A percentile compares a stretch with the other conserved stretches of the same genome.
Evolutionary conservation across 2,797 vertebrate genomes (phyloP).

Genomic region (Sphenopsis melanotis): DNA sequence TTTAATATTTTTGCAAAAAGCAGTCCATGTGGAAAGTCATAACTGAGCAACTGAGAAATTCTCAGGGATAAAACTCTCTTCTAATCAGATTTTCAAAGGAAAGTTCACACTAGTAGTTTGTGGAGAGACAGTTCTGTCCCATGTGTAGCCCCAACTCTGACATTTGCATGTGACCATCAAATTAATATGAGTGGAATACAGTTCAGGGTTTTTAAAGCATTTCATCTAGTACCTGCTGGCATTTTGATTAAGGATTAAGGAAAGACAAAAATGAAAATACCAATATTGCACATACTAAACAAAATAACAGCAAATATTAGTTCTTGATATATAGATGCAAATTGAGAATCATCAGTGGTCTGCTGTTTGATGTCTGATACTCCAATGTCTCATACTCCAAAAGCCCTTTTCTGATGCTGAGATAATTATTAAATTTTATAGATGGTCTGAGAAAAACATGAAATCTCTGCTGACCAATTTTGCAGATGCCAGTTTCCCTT

Average conservation of each 20-base stretch:
- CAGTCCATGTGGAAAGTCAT: not conserved
- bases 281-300: not conserved
- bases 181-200: not conserved
- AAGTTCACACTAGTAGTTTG: not conserved
- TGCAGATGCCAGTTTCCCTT: not conserved
- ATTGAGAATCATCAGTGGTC: not conserved
- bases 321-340: not conserved
- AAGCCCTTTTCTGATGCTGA: not conserved
- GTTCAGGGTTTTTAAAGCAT: not conserved
- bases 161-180: not conserved
- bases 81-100: not conserved
- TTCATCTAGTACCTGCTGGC: not conserved
- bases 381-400: not conserved
- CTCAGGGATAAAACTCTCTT: not conserved
- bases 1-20: constrained; percentile 24
- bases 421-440: not conserved
- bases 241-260: not conserved
- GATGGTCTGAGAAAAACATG: not conserved
- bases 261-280: not conserved
- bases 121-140: not conserved
- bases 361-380: not conserved
- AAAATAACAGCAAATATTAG: not conserved
- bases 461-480: not conserved
- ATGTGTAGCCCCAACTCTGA: not conserved
- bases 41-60: not conserved